phyloP scores from a whole-genome alignment of 35 echinoderm and acorn worm genomes.

The Heliocidaris tuberculata region DNA sequence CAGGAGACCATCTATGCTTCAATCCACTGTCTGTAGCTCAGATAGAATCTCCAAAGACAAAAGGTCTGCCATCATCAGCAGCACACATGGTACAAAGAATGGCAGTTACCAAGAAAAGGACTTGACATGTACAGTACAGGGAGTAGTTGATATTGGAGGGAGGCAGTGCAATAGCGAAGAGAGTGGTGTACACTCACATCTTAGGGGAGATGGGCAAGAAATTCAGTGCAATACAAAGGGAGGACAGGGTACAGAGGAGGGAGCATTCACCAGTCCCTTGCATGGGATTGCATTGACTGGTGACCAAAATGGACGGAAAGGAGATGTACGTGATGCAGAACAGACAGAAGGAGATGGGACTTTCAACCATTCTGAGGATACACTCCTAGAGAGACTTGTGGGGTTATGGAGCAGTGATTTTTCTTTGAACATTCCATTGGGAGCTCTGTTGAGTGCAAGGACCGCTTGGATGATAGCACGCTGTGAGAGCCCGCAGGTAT shows the following conservation, averaged over 20 bases:
- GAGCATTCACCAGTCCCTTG: conserved; percentile 4
- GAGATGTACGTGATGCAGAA: not conserved
- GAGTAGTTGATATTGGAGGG: not conserved
- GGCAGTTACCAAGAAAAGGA: not conserved
- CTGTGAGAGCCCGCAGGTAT: conserved; percentile 19
- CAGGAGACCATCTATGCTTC: conserved; percentile 28
- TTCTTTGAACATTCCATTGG: conserved; percentile 31
- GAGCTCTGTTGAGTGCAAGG: conserved; percentile 51
- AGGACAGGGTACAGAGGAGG: not conserved
- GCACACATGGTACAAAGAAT: not conserved
- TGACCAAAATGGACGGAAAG: not conserved
- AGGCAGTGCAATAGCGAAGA: not conserved
- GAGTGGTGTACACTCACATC: not conserved
- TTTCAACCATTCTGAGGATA: conserved; percentile 35
- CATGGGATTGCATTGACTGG: not conserved
- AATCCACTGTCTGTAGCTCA: not conserved
- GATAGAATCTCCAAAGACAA: not conserved
- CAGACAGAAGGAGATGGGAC: not conserved
- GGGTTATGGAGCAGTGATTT: conserved; percentile 53
- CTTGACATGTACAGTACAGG: not conserved
- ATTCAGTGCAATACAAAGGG: conserved; percentile 13
- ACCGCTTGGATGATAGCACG: conserved; percentile 45
- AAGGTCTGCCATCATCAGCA: not conserved
- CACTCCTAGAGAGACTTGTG: conserved; percentile 46
- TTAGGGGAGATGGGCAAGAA: not conserved